phyloP scores from a whole-genome alignment of 2,797 vertebrate genomes.

The Pantherophis vulpinus region DNA sequence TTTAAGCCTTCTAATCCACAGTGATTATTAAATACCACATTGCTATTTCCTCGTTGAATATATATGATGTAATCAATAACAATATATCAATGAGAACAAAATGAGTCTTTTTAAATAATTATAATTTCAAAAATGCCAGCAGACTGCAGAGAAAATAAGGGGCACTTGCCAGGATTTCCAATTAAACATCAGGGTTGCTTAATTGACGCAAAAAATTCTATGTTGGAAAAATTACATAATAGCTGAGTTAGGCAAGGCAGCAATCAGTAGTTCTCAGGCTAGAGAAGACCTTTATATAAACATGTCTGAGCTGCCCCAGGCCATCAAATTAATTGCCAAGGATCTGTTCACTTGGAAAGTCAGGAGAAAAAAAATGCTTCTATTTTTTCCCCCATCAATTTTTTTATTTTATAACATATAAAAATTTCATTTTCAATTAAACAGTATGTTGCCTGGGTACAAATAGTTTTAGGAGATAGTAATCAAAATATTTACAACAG shows the following conservation, averaged over 20 bases:
- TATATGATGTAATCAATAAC: neutral
- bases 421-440: too few relatives aligned
- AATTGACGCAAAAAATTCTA: conserved; percentile 25
- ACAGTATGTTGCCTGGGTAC: too few relatives aligned
- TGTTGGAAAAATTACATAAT: conserved; percentile 14
- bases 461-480: too few relatives aligned
- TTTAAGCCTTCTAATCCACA: neutral
- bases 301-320: neutral
- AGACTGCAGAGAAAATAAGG: conserved; percentile 34
- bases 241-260: neutral
- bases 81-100: conserved; percentile 26
- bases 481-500: too few relatives aligned
- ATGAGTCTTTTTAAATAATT: conserved; percentile 19
- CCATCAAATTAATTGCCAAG: neutral
- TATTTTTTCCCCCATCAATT: neutral
- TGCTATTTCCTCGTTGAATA: neutral
- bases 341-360: neutral
- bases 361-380: neutral
- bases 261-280: neutral
- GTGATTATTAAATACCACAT: neutral
- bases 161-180: conserved; percentile 35
- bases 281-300: neutral
- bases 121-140: conserved; percentile 28
- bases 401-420: too few relatives aligned
- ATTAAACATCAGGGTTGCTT: conserved; percentile 47